A percentile compares a stretch with the other conserved stretches of the same genome.
Evolutionary conservation across 1,140 invertebrate species (phyloP).

Genomic region (Drosophila carrolli): DNA sequence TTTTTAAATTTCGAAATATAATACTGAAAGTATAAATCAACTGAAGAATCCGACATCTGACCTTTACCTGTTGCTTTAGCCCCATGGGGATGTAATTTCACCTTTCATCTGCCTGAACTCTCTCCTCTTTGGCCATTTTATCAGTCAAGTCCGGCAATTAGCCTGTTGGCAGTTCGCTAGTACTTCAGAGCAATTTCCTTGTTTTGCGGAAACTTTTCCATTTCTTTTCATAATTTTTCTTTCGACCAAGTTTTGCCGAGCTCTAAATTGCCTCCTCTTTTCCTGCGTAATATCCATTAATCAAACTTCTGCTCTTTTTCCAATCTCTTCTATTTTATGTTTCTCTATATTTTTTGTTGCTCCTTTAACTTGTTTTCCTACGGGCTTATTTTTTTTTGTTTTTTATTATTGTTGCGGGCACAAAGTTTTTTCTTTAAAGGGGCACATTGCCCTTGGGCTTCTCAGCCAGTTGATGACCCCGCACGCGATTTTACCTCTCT

Average conservation of each 20-base stretch:
- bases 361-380: slow-evolving; percentile 41
- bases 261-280: slow-evolving; percentile 12
- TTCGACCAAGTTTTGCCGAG: slow-evolving; percentile 29
- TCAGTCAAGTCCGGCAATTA: slow-evolving; percentile 35
- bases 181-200: slow-evolving; percentile 39
- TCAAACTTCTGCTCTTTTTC: slow-evolving; percentile 77
- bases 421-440: slow-evolving; percentile 49
- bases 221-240: slow-evolving; percentile 43
- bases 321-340: slow-evolving; percentile 47
- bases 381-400: slow-evolving; percentile 59
- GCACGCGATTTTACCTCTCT: slow-evolving; percentile 55
- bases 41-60: not conserved
- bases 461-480: slow-evolving; percentile 69
- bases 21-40: not conserved
- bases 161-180: slow-evolving; percentile 31
- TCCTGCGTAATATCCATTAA: slow-evolving; percentile 56
- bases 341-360: slow-evolving; percentile 24
- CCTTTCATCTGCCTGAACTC: slow-evolving; percentile 29
- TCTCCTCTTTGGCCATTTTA: slow-evolving; percentile 17
- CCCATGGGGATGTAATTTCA: slow-evolving; percentile 24
- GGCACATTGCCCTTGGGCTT: slow-evolving; percentile 20
- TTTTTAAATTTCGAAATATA: not conserved
- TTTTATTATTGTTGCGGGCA: slow-evolving; percentile 68
- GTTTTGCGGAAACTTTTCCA: slow-evolving; percentile 37
- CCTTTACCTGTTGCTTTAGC: slow-evolving; percentile 18